Evolutionary conservation across 2,797 vertebrate species (phyloP).

Genomic region (Thripadectes ignobilis): DNA sequence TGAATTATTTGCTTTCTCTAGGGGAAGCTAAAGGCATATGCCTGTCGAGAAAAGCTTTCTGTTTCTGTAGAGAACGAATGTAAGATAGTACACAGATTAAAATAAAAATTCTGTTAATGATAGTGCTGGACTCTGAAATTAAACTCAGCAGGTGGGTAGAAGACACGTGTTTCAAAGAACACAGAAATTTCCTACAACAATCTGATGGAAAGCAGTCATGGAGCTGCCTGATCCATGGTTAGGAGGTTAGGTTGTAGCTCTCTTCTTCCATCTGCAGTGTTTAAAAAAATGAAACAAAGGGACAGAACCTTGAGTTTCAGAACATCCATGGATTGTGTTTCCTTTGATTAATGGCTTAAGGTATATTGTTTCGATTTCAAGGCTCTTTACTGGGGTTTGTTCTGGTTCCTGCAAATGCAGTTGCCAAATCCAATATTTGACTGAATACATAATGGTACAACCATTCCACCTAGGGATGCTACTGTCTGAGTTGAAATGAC

Average conservation of each 20-base stretch:
- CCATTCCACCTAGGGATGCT: background rate
- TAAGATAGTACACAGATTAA: background rate
- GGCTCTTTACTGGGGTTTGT: background rate
- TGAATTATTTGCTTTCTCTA: background rate
- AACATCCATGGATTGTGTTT: background rate
- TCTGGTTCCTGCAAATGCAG: background rate
- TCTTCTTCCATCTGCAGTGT: background rate
- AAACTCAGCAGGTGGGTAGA: slow-evolving; percentile 5
- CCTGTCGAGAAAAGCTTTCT: background rate
- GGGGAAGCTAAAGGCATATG: background rate
- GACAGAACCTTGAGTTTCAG: background rate
- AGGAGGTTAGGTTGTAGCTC: background rate
- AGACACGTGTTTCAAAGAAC: background rate
- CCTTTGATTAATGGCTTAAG: background rate
- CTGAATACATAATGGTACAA: background rate
- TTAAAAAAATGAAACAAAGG: background rate
- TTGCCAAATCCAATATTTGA: background rate
- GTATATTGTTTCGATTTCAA: background rate
- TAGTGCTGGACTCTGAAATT: slow-evolving; percentile 2
- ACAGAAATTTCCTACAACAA: background rate
- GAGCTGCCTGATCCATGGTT: background rate
- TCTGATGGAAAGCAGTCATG: background rate
- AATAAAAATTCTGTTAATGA: background rate
- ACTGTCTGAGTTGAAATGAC: background rate
- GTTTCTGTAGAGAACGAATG: background rate